Percentiles rank a stretch among this genome's conserved stretches.
phyloP scores from a whole-genome alignment of 2,888 invertebrate genomes.

The Polyploca ridens region DNA sequence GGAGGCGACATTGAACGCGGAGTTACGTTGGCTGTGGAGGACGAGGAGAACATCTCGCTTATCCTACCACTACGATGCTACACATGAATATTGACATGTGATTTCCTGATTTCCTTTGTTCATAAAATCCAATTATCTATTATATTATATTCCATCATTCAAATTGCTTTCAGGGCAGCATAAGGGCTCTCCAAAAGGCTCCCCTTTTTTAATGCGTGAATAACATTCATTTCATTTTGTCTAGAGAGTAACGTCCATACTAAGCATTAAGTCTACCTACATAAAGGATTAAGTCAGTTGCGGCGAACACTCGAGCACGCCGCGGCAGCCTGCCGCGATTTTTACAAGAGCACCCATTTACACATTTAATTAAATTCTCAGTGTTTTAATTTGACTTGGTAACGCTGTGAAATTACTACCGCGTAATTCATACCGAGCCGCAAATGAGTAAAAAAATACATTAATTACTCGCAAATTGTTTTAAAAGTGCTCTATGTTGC shows the following conservation, averaged over 20 bases:
- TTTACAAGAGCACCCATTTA: conserved; percentile 76
- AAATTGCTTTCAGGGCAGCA: no score
- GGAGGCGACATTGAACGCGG: not conserved
- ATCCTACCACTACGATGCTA: not conserved
- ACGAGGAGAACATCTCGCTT: not conserved
- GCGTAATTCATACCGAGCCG: conserved; percentile 51
- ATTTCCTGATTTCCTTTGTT: not conserved
- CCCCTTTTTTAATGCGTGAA: not conserved
- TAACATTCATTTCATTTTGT: not conserved
- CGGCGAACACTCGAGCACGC: conserved; percentile 50
- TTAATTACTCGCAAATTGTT: conserved; percentile 41
- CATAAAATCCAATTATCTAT: not conserved
- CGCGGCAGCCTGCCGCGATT: conserved; percentile 53
- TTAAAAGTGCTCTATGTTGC: conserved; percentile 25
- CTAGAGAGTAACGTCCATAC: conserved; percentile 38
- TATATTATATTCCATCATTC: not conserved
- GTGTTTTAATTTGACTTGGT: conserved; percentile 78
- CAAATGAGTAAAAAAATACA: conserved; percentile 43
- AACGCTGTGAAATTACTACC: conserved; percentile 62
- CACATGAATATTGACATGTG: not conserved
- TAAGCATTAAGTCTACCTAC: conserved; percentile 55
- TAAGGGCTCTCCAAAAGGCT: not conserved
- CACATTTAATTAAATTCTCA: conserved; percentile 80
- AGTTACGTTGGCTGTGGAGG: not conserved
- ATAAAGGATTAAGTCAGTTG: conserved; percentile 58